A percentile compares a stretch with the other conserved stretches of the same genome.
phyloP scores from a whole-genome alignment of 2,797 vertebrate species.

The Lates japonicus region DNA sequence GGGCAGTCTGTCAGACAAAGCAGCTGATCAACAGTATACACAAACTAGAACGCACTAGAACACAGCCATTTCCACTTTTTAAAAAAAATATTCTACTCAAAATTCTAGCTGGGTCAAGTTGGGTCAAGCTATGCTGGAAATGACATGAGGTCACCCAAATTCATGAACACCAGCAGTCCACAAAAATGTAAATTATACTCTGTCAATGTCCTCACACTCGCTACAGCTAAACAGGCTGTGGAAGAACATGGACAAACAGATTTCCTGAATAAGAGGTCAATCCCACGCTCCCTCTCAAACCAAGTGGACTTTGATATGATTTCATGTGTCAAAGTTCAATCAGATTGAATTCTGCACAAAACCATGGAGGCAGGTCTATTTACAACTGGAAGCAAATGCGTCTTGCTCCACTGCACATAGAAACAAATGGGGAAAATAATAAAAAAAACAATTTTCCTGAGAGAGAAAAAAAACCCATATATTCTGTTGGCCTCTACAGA shows the following conservation, averaged over 20 bases:
- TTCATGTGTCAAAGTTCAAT: not conserved
- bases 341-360: not conserved
- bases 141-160: not conserved
- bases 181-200: not conserved
- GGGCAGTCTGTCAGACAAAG: slow-evolving; percentile 7
- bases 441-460: too few species aligned
- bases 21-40: slow-evolving; percentile 15
- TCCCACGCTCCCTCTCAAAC: not conserved
- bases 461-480: not conserved
- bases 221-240: not conserved
- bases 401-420: not conserved
- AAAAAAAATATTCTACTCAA: not conserved
- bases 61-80: not conserved
- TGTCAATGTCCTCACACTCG: not conserved
- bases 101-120: not conserved
- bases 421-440: not conserved
- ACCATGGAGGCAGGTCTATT: not conserved
- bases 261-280: not conserved
- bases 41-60: not conserved
- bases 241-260: not conserved
- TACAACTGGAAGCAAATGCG: not conserved
- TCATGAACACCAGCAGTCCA: not conserved
- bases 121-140: not conserved
- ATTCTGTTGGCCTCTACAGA: not conserved
- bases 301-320: not conserved